Base-by-base conservation (phyloP, 2,113 vertebrate species). In the Petrocephalus zakoni region DNA sequence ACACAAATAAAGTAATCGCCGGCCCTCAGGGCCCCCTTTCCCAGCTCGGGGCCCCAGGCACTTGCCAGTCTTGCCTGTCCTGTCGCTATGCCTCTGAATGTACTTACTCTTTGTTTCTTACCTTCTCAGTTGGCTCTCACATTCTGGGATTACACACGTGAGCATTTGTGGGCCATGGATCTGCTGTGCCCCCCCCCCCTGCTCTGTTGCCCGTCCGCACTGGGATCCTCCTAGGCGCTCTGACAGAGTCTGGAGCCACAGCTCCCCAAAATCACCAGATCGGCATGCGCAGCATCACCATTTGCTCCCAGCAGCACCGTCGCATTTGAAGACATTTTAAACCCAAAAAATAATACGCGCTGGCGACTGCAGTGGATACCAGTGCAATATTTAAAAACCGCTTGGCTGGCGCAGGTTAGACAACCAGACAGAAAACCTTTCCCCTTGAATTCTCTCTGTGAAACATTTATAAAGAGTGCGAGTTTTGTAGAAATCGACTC, bases 311-410 rank as follows among this genome's bases (percentile, higher is more conserved):
- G 88, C 82, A 51, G 91, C 90, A 84, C 68, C 47, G 87, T 47
- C 90, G 91, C 93, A 93, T 94, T 94, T 93, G 93, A 94, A 93
- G 93, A 93, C 92, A 90, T 93, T 86, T 89, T 90, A 92, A 92
- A 93, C 91, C 90, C 90, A 90, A 92, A 92, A 91, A 91, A 91
- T 92, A 92, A 92, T 89, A 88, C 90, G 89, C 49, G 58, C 90
- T 91, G 90, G 91, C 91, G 90, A 91, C 89, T 75, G 81, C 49
- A 90, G 91, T 91, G 90, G 90, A 53, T 89, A 88, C 91, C 91
- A 89, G 88, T 90, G 22, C 87, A 92, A 93, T 92, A 94, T 93
- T 93, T 92, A 94, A 92, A 90, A 90, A 64, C 75, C 90, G 90
- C 93, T 93, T 90, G 92, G 89, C 92, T 87, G 90, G 61, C 88